Evolutionary conservation across 2,888 invertebrate genomes (phyloP), one percentile per base, ranked within the genome.

Genomic region (Phaedon cochleariae): DNA sequence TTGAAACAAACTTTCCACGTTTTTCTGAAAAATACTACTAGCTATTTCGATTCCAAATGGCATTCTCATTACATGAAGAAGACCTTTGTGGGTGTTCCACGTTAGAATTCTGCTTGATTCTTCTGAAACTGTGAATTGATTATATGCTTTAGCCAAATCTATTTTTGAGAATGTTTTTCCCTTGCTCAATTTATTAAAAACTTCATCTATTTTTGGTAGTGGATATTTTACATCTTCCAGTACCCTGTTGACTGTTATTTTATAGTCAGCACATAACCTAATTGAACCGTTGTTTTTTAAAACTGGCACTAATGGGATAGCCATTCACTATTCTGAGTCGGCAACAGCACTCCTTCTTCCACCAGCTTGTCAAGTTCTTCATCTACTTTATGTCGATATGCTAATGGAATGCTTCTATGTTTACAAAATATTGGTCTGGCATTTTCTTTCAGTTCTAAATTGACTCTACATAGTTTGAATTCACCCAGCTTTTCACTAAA

Each of bases 1-100:
- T 34, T 34, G 31, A 34, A 34, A 34, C 10, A 34, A 34, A 34
- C 31, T 34, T 34, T 34, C 31, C 10, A 34, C 31, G 10, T 9
- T 34, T 34, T 10, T 34, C 31, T 10, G 31, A 10, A 34, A 34
- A 34, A 34, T 34, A 34, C 31, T 34, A 34, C 31, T 34, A 9
- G 31, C 31, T 9, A 10, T 2, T 10, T 34, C 9, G 6, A 34
- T 34, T 34, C 83, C 83, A 72, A 76, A 81, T 3, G 79, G 77
- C 21, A 82, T 63, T 26, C 81, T 73, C 45, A 79, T 79, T 45
- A 77, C 76, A 17, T 69, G 63, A 64, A 73, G 82, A 4, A 83
- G 54, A 0, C 82, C 81, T 45, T 76, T 76, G 41, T 79, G 80
- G 0, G 82, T 82, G 18, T 70, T 73, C 48, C 78, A 72, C 0